Conservation (phyloP, 2,113 vertebrate species). For the Dasypus novemcinctus region DNA sequence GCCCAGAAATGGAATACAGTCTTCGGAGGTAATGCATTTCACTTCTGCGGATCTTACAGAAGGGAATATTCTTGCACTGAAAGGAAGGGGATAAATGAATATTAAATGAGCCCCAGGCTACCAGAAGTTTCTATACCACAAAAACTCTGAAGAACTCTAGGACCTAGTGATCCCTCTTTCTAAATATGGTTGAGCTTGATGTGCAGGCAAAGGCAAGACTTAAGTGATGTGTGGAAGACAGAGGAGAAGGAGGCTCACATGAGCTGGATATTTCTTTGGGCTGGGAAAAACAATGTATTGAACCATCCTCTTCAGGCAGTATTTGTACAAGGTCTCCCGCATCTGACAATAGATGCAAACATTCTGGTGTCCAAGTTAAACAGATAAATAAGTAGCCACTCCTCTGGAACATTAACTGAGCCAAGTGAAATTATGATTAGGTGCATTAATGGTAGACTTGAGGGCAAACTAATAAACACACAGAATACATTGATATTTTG, state of each 20-base stretch:
- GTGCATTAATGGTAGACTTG: not conserved
- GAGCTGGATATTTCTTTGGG: not conserved
- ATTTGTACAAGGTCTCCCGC: not conserved
- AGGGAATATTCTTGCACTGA: constrained; percentile 23
- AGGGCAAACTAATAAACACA: not conserved
- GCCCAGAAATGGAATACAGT: not conserved
- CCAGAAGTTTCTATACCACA: not conserved
- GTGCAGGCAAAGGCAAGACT: not conserved
- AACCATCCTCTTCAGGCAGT: not conserved
- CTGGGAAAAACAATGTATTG: not conserved
- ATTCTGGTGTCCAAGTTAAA: not conserved
- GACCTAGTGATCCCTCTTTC: not conserved
- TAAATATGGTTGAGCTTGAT: not conserved
- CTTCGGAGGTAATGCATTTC: not conserved
- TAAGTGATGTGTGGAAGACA: not conserved
- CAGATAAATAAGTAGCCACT: not conserved
- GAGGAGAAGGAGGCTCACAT: not conserved
- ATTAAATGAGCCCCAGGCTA: constrained; percentile 12
- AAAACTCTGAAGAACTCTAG: not conserved
- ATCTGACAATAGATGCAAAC: not conserved
- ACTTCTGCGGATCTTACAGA: not conserved
- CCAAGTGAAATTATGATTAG: not conserved
- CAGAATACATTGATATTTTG: not conserved
- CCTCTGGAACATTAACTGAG: not conserved
- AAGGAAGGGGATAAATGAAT: constrained; percentile 12